A percentile compares a stretch with the other conserved stretches of the same genome.
phyloP scores from a whole-genome alignment of 2,797 vertebrate genomes.

The Allobates femoralis region DNA sequence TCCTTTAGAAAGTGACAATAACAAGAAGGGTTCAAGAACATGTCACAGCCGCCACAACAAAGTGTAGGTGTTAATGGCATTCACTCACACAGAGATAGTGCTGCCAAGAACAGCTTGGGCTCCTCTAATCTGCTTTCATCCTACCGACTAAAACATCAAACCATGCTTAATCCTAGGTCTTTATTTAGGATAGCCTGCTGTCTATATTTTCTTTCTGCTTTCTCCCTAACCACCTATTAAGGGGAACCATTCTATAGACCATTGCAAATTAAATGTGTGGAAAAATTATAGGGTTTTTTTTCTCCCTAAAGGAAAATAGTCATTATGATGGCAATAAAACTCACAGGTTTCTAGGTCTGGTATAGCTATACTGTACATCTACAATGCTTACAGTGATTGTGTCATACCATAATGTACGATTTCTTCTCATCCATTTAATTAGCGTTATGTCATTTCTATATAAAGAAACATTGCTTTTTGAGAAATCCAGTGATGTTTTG shows the following conservation, averaged over 20 bases:
- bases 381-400: not conserved
- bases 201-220: conserved; percentile 12
- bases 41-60: conserved; percentile 20
- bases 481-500: conserved; percentile 3
- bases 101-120: conserved; percentile 39
- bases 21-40: conserved; percentile 1
- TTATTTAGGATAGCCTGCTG: conserved; percentile 30
- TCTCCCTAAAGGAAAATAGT: not conserved
- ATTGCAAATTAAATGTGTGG: not conserved
- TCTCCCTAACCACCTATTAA: not conserved
- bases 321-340: not conserved
- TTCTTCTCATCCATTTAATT: not conserved
- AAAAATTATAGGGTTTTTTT: not conserved
- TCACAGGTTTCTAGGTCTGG: not conserved
- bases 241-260: not conserved
- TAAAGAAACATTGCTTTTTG: not conserved
- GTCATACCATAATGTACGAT: not conserved
- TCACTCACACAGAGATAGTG: conserved; percentile 13
- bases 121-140: conserved; percentile 51
- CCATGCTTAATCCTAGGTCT: conserved; percentile 33
- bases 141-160: conserved; percentile 41
- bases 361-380: not conserved
- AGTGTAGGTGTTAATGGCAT: conserved; percentile 31
- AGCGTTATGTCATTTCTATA: conserved; percentile 9
- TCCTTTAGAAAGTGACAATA: conserved; percentile 5